Conservation (phyloP, 2,888 invertebrate species). For the Pyrrhia umbra region DNA sequence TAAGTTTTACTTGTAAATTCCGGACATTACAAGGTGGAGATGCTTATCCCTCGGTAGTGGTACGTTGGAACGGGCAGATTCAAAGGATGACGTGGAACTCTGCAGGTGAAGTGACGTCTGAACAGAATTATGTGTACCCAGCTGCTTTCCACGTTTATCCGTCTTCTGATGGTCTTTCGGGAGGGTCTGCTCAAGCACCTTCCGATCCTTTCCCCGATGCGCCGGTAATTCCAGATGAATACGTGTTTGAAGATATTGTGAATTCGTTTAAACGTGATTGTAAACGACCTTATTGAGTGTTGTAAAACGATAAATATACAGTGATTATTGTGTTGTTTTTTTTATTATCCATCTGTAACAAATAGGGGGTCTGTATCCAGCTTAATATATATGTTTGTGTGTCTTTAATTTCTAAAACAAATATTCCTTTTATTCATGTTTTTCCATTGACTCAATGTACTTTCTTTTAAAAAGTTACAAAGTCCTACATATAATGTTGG, state of each 20-base stretch:
- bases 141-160: slow-evolving; percentile 46
- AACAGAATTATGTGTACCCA: slow-evolving; percentile 52
- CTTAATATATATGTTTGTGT: too few relatives aligned
- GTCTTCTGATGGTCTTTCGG: slow-evolving; percentile 53
- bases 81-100: slow-evolving; percentile 50
- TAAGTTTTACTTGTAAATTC: slow-evolving; percentile 67
- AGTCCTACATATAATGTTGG: too few relatives aligned
- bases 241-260: slow-evolving; percentile 38
- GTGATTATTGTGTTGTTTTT: too few relatives aligned
- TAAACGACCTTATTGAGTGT: background rate
- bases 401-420: too few relatives aligned
- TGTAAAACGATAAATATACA: background rate
- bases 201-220: slow-evolving; percentile 56
- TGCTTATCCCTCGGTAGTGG: slow-evolving; percentile 72
- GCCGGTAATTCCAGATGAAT: slow-evolving; percentile 51
- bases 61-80: slow-evolving; percentile 66
- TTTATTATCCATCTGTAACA: background rate
- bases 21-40: slow-evolving; percentile 67
- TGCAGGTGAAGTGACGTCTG: slow-evolving; percentile 30
- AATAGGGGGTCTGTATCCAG: too few relatives aligned
- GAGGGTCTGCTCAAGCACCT: slow-evolving; percentile 27
- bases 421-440: too few relatives aligned
- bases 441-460: too few relatives aligned
- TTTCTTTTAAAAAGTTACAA: too few relatives aligned
- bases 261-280: slow-evolving; percentile 18